Conservation (phyloP, 2,888 invertebrate genomes). For the Papilio elwesi region DNA sequence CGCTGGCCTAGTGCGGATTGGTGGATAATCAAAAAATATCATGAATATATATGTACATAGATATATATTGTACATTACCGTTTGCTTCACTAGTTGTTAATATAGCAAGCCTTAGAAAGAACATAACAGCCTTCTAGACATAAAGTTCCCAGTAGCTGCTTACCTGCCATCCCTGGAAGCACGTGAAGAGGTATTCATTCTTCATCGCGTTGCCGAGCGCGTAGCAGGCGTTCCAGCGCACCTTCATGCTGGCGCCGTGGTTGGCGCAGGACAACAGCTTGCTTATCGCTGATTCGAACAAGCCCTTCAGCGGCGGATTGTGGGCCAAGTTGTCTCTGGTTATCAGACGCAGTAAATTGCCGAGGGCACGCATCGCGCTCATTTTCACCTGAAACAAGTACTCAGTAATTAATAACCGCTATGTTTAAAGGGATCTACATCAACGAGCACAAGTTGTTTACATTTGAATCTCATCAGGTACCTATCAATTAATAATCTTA, state of each 20-base stretch:
- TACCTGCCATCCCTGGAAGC: constrained; percentile 83
- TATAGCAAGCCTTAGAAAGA: too few species aligned
- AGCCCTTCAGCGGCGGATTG: constrained; percentile 76
- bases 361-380: constrained; percentile 92
- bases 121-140: too few species aligned
- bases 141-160: constrained; percentile 32
- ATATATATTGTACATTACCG: background rate
- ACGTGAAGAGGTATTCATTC: constrained; percentile 80
- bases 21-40: too few species aligned
- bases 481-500: too few species aligned
- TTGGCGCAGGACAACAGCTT: constrained; percentile 88
- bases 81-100: background rate
- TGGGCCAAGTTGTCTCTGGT: constrained; percentile 75
- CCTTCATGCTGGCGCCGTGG: constrained; percentile 91
- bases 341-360: constrained; percentile 89
- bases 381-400: constrained; percentile 79
- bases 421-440: too few species aligned
- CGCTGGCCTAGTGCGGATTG: too few species aligned
- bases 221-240: constrained; percentile 96
- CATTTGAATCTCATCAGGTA: too few species aligned
- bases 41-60: too few species aligned
- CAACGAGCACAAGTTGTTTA: too few species aligned
- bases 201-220: constrained; percentile 92
- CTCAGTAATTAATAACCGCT: too few species aligned
- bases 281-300: constrained; percentile 85